phyloP scores from a whole-genome alignment of 2,797 vertebrate genomes.

The Poecilia picta region DNA sequence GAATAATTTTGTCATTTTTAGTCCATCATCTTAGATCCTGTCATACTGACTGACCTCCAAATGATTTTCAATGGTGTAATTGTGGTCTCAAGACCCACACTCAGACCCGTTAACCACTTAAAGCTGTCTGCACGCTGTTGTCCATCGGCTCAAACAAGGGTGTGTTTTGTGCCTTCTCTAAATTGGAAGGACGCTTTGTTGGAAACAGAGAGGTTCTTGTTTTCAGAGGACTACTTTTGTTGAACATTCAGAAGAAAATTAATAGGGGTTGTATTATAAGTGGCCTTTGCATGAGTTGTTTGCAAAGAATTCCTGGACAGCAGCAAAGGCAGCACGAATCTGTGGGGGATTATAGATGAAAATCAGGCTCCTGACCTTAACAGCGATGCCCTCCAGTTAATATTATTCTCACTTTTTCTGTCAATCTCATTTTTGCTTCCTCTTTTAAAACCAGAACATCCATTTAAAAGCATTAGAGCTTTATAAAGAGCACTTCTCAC shows the following conservation, averaged over 20 bases:
- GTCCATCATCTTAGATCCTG: neutral
- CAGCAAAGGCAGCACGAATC: conserved; percentile 18
- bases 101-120: conserved; percentile 52
- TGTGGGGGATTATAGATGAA: neutral
- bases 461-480: conserved; percentile 36
- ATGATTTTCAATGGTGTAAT: conserved; percentile 38
- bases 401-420: conserved; percentile 18
- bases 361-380: conserved; percentile 35
- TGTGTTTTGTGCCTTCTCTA: conserved; percentile 40
- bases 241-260: neutral
- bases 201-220: conserved; percentile 54
- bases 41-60: conserved; percentile 13
- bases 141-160: conserved; percentile 50
- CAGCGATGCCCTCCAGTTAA: rapidly evolving
- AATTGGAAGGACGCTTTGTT: conserved; percentile 52
- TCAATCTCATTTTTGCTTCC: neutral
- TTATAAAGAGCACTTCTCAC: conserved; percentile 18
- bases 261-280: conserved; percentile 19
- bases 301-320: conserved; percentile 6
- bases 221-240: conserved; percentile 19
- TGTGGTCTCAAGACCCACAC: conserved; percentile 38
- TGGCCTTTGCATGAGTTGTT: conserved; percentile 39
- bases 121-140: conserved; percentile 38
- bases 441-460: conserved; percentile 39
- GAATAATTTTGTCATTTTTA: neutral